Evolutionary conservation across 2,797 vertebrate species (phyloP).

Genomic region (Rhinogobio ventralis): DNA sequence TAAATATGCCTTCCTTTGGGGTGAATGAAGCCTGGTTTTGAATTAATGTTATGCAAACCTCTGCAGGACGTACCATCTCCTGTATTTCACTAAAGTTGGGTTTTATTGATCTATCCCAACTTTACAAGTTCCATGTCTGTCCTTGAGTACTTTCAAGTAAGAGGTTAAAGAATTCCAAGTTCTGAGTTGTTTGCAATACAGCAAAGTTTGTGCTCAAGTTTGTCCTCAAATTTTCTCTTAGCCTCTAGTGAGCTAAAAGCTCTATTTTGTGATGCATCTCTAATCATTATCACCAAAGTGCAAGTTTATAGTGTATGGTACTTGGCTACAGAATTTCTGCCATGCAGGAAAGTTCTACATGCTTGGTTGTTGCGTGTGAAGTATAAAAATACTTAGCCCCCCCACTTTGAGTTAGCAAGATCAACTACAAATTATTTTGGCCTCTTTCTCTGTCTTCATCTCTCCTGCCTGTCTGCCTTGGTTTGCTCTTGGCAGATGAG

Average conservation of each 20-base stretch:
- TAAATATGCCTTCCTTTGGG: not conserved
- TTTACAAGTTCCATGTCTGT: not conserved
- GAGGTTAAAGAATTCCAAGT: not conserved
- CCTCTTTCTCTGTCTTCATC: not conserved
- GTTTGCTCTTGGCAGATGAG: conserved; percentile 65
- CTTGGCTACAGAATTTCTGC: not conserved
- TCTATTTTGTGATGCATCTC: not conserved
- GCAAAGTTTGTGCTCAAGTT: not conserved
- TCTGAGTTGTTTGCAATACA: not conserved
- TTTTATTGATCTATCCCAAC: not conserved
- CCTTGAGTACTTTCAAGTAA: not conserved
- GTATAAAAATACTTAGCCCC: not conserved
- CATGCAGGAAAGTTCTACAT: not conserved
- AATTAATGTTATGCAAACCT: not conserved
- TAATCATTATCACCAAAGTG: too few species aligned
- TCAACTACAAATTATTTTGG: not conserved
- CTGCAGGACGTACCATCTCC: not conserved
- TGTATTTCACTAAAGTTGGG: not conserved
- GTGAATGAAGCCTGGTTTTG: conserved; percentile 1
- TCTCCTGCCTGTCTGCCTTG: not conserved
- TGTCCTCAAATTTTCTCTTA: not conserved
- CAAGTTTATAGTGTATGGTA: not conserved
- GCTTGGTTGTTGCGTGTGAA: not conserved
- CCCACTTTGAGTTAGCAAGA: not conserved
- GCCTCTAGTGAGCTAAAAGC: not conserved